Percentiles rank a stretch among this genome's conserved stretches.
These are phyloP conservation scores for Bolinopsis microptera DNA, from an alignment of 37 sponge, comb jelly and placozoan species.

Conservation along the genomic window DNA sequence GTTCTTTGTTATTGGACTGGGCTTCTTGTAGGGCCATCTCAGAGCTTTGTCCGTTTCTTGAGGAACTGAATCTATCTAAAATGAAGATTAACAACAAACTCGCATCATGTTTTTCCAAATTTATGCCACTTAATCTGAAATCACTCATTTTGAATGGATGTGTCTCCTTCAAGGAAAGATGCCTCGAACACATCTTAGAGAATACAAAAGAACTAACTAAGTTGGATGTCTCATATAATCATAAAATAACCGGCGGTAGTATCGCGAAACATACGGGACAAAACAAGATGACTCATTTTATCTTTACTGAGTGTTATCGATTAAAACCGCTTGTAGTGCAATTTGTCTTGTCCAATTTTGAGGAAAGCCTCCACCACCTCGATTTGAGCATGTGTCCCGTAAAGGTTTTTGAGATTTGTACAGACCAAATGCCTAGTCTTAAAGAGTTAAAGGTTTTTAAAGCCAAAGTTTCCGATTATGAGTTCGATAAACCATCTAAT, in stretches of 20 bases:
- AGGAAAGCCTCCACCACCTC: background rate
- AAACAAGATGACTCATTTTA: conserved; percentile 5
- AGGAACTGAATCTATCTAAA: background rate
- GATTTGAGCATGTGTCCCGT: background rate
- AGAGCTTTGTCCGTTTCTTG: background rate
- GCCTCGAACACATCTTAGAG: background rate
- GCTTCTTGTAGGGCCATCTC: background rate
- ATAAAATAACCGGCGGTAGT: background rate
- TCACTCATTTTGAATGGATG: conserved; percentile 9
- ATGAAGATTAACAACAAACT: background rate
- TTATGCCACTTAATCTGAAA: background rate
- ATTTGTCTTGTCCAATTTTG: background rate
- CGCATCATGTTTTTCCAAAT: background rate
- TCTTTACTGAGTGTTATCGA: background rate
- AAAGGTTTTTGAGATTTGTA: background rate
- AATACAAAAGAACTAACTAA: background rate
- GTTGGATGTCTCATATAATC: conserved; percentile 10
- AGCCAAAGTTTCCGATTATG: background rate
- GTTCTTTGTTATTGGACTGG: background rate
- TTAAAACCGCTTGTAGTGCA: background rate
- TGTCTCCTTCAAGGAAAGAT: background rate
- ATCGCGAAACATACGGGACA: background rate
- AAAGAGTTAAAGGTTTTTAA: background rate
- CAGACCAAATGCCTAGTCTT: background rate
- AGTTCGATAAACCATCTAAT: background rate